Percentiles rank a stretch among this genome's conserved stretches.
These are phyloP conservation scores for Nyctibius grandis DNA, from an alignment of 2,797 vertebrate genomes.

Conservation along the genomic window DNA sequence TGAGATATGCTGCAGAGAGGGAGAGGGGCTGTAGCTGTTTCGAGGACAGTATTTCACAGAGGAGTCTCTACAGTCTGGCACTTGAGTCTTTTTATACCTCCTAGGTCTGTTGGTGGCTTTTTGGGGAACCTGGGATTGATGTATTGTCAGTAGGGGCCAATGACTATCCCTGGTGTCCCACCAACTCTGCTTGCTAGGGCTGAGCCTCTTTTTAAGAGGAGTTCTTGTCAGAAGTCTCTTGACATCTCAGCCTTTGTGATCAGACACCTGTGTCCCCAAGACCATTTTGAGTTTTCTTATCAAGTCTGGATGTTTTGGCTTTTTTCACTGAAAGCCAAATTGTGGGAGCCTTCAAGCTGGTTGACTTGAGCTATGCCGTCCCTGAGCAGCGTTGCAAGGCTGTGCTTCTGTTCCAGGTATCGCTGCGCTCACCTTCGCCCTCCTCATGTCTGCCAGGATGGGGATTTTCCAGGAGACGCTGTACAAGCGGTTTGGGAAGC, in stretches of 20 bases:
- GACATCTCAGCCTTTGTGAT: not conserved
- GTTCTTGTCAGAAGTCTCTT: not conserved
- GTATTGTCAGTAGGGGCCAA: no score
- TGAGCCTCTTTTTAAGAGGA: not conserved
- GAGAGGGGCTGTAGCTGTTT: not conserved
- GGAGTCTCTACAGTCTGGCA: not conserved
- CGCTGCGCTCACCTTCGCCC: constrained; percentile 89
- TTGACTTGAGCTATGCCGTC: not conserved
- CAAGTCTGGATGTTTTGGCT: not conserved
- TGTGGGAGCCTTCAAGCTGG: not conserved
- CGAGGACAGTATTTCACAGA: no score
- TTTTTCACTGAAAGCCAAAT: not conserved
- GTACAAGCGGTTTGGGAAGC: constrained; percentile 90
- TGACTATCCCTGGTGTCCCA: not conserved
- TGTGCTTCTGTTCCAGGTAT: constrained; percentile 78
- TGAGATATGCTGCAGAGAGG: not conserved
- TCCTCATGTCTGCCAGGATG: constrained; percentile 97
- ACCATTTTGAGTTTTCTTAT: fast-evolving
- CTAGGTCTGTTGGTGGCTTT: not conserved
- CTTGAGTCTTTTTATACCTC: not conserved
- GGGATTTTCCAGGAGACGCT: constrained; percentile 96
- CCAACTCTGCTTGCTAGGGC: not conserved
- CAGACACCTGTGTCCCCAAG: not conserved
- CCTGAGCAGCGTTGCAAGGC: not conserved
- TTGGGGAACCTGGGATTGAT: not conserved